These are phyloP conservation scores for Melospiza georgiana DNA, from an alignment of 2,113 vertebrate species.

Conservation along the genomic window DNA sequence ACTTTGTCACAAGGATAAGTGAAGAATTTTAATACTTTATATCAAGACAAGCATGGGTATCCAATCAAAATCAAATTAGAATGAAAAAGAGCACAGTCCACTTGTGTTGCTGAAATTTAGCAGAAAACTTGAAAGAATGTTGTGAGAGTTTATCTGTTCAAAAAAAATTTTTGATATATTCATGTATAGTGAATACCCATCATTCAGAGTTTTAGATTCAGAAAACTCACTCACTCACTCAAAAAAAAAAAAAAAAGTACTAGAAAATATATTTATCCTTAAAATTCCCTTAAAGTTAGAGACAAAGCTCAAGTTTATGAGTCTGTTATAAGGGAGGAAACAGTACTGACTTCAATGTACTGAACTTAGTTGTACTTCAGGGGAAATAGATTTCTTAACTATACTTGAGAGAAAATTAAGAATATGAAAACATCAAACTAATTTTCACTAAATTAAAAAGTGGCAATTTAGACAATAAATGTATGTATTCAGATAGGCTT, in stretches of 20 bases:
- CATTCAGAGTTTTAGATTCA: neutral
- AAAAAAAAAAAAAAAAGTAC: neutral
- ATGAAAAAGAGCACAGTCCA: neutral
- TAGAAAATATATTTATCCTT: neutral
- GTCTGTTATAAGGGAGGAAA: neutral
- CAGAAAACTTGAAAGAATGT: neutral
- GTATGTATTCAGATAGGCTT: neutral
- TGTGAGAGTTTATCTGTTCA: neutral
- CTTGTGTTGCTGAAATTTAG: neutral
- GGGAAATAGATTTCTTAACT: neutral
- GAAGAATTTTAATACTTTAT: constrained; percentile 18
- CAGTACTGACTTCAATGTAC: neutral
- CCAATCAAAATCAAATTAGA: constrained; percentile 12
- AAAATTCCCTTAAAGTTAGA: neutral
- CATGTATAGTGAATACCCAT: rapidly evolving
- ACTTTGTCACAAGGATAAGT: constrained; percentile 13
- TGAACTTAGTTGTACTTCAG: neutral
- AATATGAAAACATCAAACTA: neutral
- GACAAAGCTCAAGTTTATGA: neutral
- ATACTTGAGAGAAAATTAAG: neutral
- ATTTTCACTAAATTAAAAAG: neutral
- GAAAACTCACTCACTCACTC: neutral
- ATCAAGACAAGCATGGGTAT: neutral
- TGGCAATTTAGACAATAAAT: neutral
- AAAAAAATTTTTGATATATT: neutral